Conservation (phyloP, 2,888 invertebrate genomes). For the Thelaira solivaga region DNA sequence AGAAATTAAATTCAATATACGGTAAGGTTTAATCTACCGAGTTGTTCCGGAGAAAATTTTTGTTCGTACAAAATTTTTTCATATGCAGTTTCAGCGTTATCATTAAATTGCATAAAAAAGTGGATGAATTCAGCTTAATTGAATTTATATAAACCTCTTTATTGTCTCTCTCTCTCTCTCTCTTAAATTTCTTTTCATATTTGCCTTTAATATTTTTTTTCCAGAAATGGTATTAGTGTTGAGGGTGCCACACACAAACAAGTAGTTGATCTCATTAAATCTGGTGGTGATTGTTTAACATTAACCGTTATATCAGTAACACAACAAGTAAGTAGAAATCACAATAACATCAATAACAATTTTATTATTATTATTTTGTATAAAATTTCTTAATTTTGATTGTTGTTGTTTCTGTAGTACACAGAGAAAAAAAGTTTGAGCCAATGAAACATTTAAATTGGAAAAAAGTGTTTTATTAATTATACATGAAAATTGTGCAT, state of each 20-base stretch:
- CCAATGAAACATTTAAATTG: too few species aligned
- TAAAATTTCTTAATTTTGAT: background rate
- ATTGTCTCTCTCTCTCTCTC: slow-evolving; percentile 21
- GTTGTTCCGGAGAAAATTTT: too few species aligned
- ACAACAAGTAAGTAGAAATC: slow-evolving; percentile 82
- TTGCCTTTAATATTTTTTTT: slow-evolving; percentile 42
- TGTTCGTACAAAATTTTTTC: too few species aligned
- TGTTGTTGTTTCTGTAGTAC: background rate
- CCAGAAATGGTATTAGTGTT: slow-evolving; percentile 94
- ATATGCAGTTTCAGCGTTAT: too few species aligned
- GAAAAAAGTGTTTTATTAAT: too few species aligned
- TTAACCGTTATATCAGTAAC: slow-evolving; percentile 98
- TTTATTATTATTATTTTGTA: background rate
- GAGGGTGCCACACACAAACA: slow-evolving; percentile 99
- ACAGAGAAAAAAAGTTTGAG: too few species aligned
- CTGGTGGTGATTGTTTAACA: slow-evolving; percentile 97
- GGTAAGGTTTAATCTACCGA: too few species aligned
- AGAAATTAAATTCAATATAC: too few species aligned
- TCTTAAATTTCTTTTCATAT: slow-evolving; percentile 28
- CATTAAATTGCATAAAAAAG: too few species aligned
- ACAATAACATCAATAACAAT: background rate
- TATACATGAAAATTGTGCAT: too few species aligned
- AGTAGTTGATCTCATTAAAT: slow-evolving; percentile 99
- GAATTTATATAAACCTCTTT: slow-evolving; percentile 14
- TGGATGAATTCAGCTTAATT: slow-evolving; percentile 20